Percentiles rank a stretch among this genome's conserved stretches.
Conservation (phyloP, 2,797 vertebrate genomes). For the Brachyalestes nurse region DNA sequence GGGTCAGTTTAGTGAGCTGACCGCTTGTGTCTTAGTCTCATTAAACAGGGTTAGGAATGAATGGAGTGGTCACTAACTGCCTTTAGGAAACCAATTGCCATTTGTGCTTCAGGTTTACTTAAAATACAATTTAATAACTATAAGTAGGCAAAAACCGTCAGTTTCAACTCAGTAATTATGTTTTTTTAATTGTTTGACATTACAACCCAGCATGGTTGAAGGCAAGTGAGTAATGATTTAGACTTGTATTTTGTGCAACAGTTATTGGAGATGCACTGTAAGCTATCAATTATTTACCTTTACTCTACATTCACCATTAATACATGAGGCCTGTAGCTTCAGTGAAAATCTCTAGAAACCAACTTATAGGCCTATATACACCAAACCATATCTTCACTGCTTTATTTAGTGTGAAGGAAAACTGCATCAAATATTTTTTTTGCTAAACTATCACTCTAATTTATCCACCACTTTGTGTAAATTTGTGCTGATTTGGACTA, state of each 20-base stretch:
- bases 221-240: too few species aligned
- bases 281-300: too few species aligned
- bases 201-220: too few species aligned
- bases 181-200: too few species aligned
- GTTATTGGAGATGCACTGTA: too few species aligned
- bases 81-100: constrained; percentile 3
- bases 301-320: too few species aligned
- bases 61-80: constrained; percentile 18
- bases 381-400: too few species aligned
- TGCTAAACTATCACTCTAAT: neutral
- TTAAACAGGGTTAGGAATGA: constrained; percentile 48
- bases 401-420: too few species aligned
- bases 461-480: neutral
- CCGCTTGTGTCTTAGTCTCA: constrained; percentile 35
- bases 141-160: neutral
- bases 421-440: neutral
- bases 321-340: too few species aligned
- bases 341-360: too few species aligned
- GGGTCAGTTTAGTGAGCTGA: constrained; percentile 45
- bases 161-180: neutral
- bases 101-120: neutral
- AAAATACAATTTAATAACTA: neutral
- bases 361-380: too few species aligned
- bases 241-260: too few species aligned
- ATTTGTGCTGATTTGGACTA: neutral